Base-by-base conservation (phyloP, 2,888 invertebrate species). In the Apodemia mormo region DNA sequence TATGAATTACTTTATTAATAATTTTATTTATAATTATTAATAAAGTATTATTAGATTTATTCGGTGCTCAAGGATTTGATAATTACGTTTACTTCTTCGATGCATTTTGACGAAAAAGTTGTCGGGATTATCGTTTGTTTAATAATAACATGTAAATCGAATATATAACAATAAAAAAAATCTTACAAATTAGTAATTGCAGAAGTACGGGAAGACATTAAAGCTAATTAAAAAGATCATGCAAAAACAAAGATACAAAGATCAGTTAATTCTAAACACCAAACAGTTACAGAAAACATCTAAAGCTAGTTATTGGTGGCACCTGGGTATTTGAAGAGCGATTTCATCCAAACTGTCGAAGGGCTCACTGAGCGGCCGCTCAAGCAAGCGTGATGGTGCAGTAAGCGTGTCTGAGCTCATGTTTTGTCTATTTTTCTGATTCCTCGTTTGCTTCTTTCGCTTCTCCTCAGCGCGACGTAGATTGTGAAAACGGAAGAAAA, bases 401-500 rank as follows among this genome's bases (percentile, higher is more conserved):
- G 96, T 96, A 77, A 96, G 85, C 81, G 91, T 94, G 87, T 95
- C 96, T 81, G 87, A 84, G 76, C 80, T 83, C 88, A 88, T 88
- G 78, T 81, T 86, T 75, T 78, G 81, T 75, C 78, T 84, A 80
- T 73, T 78, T 77, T 83, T 86, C 73, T 71, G 76, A 75, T 79
- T 81, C 77, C 80, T 81, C 75, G 76, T 80, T 75, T 77, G 75
- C 79, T 83, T 87, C 80, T 82, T 86, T 75, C 87, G 83, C 67
- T 84, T 87, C 90, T 97, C 97, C 93, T 96, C 96, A 87, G 96
- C 96, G 76, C 97, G 96, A 90, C 96, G 97, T 87, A 97, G 95
- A 94, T 97, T 97, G 95, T 97, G 98, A 89, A 97, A 96, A 81
- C 98, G 97, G 94, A 98, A 98, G 96, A 98, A 98, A 95, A 97